These are phyloP conservation scores for Pemphredon lugubris DNA, from an alignment of 2,888 invertebrate genomes.

Conservation along the genomic window DNA sequence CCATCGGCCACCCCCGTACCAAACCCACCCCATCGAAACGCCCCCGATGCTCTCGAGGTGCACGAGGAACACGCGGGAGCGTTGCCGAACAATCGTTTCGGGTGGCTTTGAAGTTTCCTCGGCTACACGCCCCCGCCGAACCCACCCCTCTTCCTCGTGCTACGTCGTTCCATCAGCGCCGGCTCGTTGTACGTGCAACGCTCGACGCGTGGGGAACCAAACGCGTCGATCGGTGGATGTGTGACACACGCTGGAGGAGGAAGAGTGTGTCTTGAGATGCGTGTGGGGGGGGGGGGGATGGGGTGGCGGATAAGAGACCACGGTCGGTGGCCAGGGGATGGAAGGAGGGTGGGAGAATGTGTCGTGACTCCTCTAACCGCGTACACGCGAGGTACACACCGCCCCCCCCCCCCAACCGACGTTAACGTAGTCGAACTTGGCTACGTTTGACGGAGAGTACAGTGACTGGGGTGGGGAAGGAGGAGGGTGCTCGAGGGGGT, in stretches of 20 bases:
- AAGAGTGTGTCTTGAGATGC: neutral
- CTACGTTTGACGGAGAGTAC: conserved; percentile 23
- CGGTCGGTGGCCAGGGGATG: conserved; percentile 1
- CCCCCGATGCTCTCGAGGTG: conserved; percentile 63
- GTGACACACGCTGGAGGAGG: conserved; percentile 27
- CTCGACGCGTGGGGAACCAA: conserved; percentile 29
- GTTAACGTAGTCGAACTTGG: conserved; percentile 64
- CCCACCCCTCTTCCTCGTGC: conserved; percentile 4
- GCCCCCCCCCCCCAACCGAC: no score
- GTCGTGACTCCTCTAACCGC: conserved; percentile 50
- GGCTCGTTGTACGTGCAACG: no score
- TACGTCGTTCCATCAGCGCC: conserved; percentile 39
- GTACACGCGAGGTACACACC: conserved; percentile 33
- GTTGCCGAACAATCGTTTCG: conserved; percentile 76
- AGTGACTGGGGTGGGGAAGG: neutral
- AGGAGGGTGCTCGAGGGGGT: conserved; percentile 55
- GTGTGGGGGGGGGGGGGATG: neutral
- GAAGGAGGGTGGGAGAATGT: conserved; percentile 47
- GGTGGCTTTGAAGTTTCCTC: conserved; percentile 74
- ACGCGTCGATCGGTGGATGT: conserved; percentile 38
- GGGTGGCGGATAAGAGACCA: neutral
- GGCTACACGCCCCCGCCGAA: conserved; percentile 47
- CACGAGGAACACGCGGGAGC: conserved; percentile 61
- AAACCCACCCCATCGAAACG: conserved; percentile 58
- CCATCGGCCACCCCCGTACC: no score